These are phyloP conservation scores for Drosophila sproati DNA, from an alignment of 1,140 invertebrate species.

Conservation along the genomic window DNA sequence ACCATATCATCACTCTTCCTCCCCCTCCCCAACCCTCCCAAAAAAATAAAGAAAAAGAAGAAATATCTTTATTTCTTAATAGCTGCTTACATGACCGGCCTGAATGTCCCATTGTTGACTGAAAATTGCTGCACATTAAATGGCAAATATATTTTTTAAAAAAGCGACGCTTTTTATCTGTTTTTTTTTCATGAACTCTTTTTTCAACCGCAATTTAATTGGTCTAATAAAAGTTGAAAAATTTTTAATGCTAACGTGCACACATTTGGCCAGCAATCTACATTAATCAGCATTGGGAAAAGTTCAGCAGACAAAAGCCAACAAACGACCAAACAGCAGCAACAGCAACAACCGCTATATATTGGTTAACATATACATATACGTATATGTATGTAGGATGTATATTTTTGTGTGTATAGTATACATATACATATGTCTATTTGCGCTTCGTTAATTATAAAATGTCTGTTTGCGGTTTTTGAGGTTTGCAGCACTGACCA, in stretches of 20 bases:
- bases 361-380: conserved; percentile 12
- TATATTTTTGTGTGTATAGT: conserved; percentile 13
- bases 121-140: conserved; percentile 80
- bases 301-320: conserved; percentile 22
- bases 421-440: conserved; percentile 16
- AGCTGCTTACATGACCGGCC: conserved; percentile 10
- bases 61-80: conserved; percentile 67
- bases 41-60: background rate
- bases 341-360: conserved; percentile 27
- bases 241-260: conserved; percentile 80
- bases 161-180: conserved; percentile 19
- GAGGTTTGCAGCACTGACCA: background rate
- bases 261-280: conserved; percentile 72
- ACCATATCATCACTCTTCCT: background rate
- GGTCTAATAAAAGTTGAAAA: conserved; percentile 76
- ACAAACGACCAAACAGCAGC: conserved; percentile 16
- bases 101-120: conserved; percentile 62
- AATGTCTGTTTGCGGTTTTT: conserved; percentile 65
- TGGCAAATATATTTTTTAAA: conserved; percentile 43
- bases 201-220: conserved; percentile 75
- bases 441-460: conserved; percentile 56
- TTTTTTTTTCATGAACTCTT: conserved; percentile 23
- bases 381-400: conserved; percentile 11
- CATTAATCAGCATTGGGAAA: conserved; percentile 75
- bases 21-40: too few species aligned